Base-by-base conservation (phyloP, 2,888 invertebrate genomes). In the Vesta saturnalis region DNA sequence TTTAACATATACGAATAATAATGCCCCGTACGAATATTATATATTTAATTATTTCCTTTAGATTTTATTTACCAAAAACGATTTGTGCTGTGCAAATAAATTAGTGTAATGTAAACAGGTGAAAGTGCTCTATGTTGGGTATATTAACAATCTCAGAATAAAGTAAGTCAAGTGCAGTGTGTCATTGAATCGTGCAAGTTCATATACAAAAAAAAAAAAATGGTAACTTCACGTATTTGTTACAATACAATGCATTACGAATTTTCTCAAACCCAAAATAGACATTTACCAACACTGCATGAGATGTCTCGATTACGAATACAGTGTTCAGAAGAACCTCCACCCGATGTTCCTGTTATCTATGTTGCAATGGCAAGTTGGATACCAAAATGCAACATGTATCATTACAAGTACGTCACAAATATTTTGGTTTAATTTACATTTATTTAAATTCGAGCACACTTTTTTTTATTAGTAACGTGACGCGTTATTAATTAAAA, bases 341-440 rank as follows among this genome's bases (percentile, higher is more conserved):
- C 85, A 71, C 85, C 86, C 55, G 87, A 88, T 80, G 86, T 89
- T 82, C 91, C 92, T 61, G 89, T 91, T 74, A 87, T 92, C 72
- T 92, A 92, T 84, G 88, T 91, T 77, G 90, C 91, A 68, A 88
- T 91, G 81, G 86, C 88, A 84, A 90, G 91, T 78, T 92, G 92
- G 92, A 91, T 91, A 80, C 91, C 92, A 81, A 92, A 92, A 86
- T 93, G 85, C 79, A 84, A 84, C 77, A 81, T 83, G 81, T 81
- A 80, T 62, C 77, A 75, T 64, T 66, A 77, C 43, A 71, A 71
- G 69, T 69, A 72, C 67, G 68, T 72, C 55, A 56, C 52, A 60
- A 47, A 58, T 21, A 19, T 49, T 58, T 3, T 35, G 21, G 14
- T 23, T 22, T 14, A 21, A 46, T 19, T 39, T 46, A 8, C 30